Conservation (phyloP, 2,888 invertebrate genomes). For the Chloromyia formosa region DNA sequence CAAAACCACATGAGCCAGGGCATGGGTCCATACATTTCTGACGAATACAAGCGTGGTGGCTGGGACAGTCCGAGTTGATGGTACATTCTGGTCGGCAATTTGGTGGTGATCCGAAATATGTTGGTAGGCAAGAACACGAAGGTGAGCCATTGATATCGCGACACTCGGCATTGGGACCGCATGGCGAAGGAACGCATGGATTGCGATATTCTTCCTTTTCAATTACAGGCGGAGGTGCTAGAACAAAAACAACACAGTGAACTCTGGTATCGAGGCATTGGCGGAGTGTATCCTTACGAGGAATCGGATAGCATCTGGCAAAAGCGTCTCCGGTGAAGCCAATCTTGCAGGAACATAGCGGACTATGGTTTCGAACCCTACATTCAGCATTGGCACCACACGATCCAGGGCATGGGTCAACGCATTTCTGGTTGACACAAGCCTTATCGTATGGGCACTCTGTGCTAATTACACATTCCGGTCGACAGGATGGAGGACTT, state of each 20-base stretch:
- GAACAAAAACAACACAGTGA: not conserved
- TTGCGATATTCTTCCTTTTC: conserved; percentile 62
- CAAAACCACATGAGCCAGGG: conserved; percentile 74
- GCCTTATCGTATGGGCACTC: conserved; percentile 78
- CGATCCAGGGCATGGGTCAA: conserved; percentile 78
- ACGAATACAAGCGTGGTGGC: conserved; percentile 76
- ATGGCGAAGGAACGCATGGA: conserved; percentile 77
- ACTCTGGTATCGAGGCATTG: conserved; percentile 67
- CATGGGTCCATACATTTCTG: conserved; percentile 79
- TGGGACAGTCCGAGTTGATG: conserved; percentile 76
- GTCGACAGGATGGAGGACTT: conserved; percentile 78
- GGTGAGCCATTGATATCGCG: conserved; percentile 69
- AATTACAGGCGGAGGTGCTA: conserved; percentile 56
- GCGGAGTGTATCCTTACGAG: conserved; percentile 66
- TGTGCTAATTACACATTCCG: conserved; percentile 80
- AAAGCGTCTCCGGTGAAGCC: conserved; percentile 82
- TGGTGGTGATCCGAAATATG: conserved; percentile 75
- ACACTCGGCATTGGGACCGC: conserved; percentile 74
- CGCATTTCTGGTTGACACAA: conserved; percentile 80
- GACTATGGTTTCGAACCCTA: conserved; percentile 79
- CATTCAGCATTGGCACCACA: conserved; percentile 76
- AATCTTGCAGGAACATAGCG: conserved; percentile 76
- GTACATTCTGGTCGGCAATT: conserved; percentile 79
- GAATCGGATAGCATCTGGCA: conserved; percentile 68
- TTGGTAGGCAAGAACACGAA: conserved; percentile 73